Base-by-base conservation (phyloP, 1,140 invertebrate species). In the Zeugodacus cucurbitae region DNA sequence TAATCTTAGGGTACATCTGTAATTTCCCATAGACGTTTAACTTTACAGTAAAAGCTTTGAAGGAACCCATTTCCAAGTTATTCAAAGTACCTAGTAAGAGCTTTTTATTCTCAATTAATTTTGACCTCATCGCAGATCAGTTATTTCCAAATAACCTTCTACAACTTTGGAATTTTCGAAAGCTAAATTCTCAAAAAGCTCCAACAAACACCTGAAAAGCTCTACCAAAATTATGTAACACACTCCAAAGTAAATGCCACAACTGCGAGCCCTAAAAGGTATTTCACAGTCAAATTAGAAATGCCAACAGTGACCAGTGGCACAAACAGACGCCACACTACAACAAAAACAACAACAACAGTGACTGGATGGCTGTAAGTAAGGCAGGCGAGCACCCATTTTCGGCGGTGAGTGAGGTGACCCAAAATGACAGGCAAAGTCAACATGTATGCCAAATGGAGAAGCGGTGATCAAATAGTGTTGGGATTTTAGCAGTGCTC, bases 371-470 rank as follows among this genome's bases (percentile, higher is more conserved):
- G 41, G 74, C 67, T 26, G 74, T 48, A 74, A 74, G 70, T 74
- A 74, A 74, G 37, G 70, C 37, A 74, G 37, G 70, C 37, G 7
- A 48, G 22, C 44, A 54, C n/a, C 44, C 44, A 82, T 82, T 82
- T 82, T 82, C 26, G 74, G 74, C 41, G 74, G 74, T n/a, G 48
- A 82, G 37, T 82, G 74, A 82, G 74, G 74, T 82, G 74, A 82
- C 74, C 44, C 74, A 44, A 82, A 82, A 82, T 82, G 74, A 82
- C 74, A 82, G 37, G 37, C 74, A 82, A 82, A 82, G 74, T 48
- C 74, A 82, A 82, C 74, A 48, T 34, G 41, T 20, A 11, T n/a
- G 14, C 74, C 34, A 26, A 34, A 44, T 41, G 11, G 74, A 44
- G 37, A 11, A 82, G 74, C 20, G 37, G 14, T 22, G 37, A 5